Evolutionary conservation across 2,888 invertebrate genomes (phyloP), one percentile per base, ranked within the genome.

Genomic region (Ceriagrion tenellum): DNA sequence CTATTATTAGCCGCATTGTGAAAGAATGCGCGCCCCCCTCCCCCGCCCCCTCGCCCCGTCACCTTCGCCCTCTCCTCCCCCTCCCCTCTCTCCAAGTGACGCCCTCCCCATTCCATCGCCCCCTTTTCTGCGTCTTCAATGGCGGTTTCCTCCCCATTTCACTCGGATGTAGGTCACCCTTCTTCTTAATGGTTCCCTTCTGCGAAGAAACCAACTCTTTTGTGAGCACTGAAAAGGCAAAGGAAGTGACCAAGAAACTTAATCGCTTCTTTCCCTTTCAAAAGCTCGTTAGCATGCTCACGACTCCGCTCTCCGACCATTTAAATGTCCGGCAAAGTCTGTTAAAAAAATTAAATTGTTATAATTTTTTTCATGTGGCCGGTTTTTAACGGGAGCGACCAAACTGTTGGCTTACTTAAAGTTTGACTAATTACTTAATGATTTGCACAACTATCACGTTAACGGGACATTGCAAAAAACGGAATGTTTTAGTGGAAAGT

Each of bases 1-100:
- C 93, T 93, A 93, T 93, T 93, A 93, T 93, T 93, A 93, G 93
- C 40, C n/a, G 40, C 47, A 63, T 93, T 69, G 93, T 91, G 89
- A 89, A n/a, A 55, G 89, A 89, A 89, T 89, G 91, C 23, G 26
- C 91, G 63, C 35, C 63, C 69, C 59, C 59, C 59, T 12, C 59
- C 59, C 13, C 13, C 59, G 10, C 59, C 59, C 3, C 20, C 13
- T 59, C 13, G 18, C 20, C n/a, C 63, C 59, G 91, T 35, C 91
- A 91, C 55, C 89, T 26, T 16, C 47, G 55, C 55, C 55, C 63
- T 63, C 91, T n/a, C 30, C 90, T 20, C 59, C 30, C 56, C 35
- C 63, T 23, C 88, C 8, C 8, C 47, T 18, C 81, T 81, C 81
- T 30, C 26, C 4, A 59, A 59, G 59, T 18, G 59, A 59, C 59